Conservation (phyloP, 2,888 invertebrate genomes). For the Prenolepis imparis region DNA sequence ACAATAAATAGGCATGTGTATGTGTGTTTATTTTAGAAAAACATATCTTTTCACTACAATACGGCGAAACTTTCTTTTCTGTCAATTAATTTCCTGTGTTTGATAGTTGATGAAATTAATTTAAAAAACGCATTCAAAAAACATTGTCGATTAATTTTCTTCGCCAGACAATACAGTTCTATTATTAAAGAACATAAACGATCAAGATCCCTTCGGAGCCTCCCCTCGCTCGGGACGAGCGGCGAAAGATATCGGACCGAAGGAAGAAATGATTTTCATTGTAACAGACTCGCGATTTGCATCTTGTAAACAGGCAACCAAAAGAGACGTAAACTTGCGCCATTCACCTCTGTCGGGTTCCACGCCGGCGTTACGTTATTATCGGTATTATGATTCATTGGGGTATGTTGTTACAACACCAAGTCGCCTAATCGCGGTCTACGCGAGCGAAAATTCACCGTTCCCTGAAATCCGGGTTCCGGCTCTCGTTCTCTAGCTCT, state of each 20-base stretch:
- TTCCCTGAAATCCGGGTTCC: conserved; percentile 53
- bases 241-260: neutral
- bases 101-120: neutral
- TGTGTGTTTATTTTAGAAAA: neutral
- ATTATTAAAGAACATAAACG: neutral
- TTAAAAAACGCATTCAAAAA: neutral
- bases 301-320: conserved; percentile 44
- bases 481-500: neutral
- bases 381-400: conserved; percentile 78
- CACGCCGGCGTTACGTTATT: conserved; percentile 65
- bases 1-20: neutral
- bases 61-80: neutral
- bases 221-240: neutral
- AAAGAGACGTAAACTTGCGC: conserved; percentile 60
- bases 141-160: neutral
- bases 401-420: conserved; percentile 72
- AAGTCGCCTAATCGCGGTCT: conserved; percentile 63
- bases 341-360: conserved; percentile 58
- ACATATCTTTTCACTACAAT: neutral
- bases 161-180: neutral
- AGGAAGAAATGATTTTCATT: conserved; percentile 34
- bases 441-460: conserved; percentile 55
- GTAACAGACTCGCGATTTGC: conserved; percentile 12
- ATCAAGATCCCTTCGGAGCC: conserved; percentile 17
- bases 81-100: neutral